Evolutionary conservation across 2,888 invertebrate species (phyloP).

Genomic region (Acanthosepion lycidas): DNA sequence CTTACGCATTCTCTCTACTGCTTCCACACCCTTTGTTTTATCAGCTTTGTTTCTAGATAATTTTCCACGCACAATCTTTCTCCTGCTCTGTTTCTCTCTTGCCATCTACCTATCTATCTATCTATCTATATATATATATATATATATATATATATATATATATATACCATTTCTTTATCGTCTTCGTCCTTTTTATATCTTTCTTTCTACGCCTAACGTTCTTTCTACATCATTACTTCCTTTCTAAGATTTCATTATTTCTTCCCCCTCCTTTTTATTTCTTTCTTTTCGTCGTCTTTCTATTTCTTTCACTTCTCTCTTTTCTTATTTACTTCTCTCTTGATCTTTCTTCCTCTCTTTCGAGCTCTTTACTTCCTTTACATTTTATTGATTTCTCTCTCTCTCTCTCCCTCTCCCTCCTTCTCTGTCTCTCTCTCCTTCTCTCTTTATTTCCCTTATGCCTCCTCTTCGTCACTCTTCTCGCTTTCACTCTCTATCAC

Average conservation of each 20-base stretch:
- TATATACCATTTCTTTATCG: no score
- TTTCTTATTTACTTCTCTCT: neutral
- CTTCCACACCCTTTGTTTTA: no score
- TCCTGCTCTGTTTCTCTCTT: no score
- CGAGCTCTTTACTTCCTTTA: fast-evolving
- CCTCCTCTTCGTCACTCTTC: neutral
- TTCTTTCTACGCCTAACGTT: neutral
- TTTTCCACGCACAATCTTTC: no score
- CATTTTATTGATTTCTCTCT: neutral
- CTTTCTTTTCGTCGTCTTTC: no score
- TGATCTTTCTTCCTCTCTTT: neutral
- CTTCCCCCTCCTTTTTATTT: neutral
- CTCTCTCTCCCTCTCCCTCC: neutral
- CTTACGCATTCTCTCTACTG: no score
- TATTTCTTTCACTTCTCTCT: no score
- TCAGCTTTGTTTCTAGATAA: no score
- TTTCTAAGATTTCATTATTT: neutral
- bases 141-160: no score
- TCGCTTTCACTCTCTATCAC: neutral
- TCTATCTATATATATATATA: neutral
- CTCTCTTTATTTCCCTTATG: neutral
- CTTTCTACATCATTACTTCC: neutral
- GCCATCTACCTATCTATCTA: neutral
- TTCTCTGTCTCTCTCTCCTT: neutral
- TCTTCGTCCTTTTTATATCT: neutral